Percentiles rank a stretch among this genome's conserved stretches.
Conservation (phyloP, 2,113 vertebrate genomes). For the Acanthochromis polyacanthus region DNA sequence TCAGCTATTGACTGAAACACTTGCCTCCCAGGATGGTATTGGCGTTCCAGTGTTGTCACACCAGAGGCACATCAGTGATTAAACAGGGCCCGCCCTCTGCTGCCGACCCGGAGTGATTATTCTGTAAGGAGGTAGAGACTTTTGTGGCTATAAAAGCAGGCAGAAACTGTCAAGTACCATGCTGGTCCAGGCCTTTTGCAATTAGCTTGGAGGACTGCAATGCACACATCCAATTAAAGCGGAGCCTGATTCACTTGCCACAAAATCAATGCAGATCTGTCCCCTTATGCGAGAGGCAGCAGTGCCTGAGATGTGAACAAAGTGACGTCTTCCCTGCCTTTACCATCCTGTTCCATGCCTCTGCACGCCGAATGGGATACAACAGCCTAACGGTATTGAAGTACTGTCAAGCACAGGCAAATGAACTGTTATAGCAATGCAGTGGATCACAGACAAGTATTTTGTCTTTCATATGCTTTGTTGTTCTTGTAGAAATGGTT, state of each 20-base stretch:
- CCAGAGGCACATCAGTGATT: constrained; percentile 22
- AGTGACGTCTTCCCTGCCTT: constrained; percentile 36
- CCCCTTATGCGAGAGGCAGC: constrained; percentile 23
- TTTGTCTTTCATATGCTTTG: constrained; percentile 14
- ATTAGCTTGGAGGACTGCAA: constrained; percentile 60
- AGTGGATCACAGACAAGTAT: constrained; percentile 17
- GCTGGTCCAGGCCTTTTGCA: constrained; percentile 25
- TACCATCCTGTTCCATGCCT: constrained; percentile 4
- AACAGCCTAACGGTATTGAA: constrained; percentile 26
- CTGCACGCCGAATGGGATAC: constrained; percentile 12
- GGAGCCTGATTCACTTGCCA: constrained; percentile 64
- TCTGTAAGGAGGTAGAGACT: constrained; percentile 1
- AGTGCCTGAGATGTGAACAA: constrained; percentile 27
- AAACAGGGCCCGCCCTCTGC: not conserved
- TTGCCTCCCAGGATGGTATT: constrained; percentile 37
- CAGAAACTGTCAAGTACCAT: constrained; percentile 1
- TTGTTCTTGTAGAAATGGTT: constrained; percentile 15
- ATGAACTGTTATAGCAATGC: constrained; percentile 28
- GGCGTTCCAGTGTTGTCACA: constrained; percentile 32
- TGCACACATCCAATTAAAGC: constrained; percentile 66
- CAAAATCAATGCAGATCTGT: constrained; percentile 76
- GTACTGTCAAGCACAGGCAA: constrained; percentile 43
- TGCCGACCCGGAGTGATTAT: constrained; percentile 22
- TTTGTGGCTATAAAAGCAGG: constrained; percentile 2
- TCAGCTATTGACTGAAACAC: constrained; percentile 44